Conservation (phyloP, 2,797 vertebrate genomes). For the Anabas testudineus region DNA sequence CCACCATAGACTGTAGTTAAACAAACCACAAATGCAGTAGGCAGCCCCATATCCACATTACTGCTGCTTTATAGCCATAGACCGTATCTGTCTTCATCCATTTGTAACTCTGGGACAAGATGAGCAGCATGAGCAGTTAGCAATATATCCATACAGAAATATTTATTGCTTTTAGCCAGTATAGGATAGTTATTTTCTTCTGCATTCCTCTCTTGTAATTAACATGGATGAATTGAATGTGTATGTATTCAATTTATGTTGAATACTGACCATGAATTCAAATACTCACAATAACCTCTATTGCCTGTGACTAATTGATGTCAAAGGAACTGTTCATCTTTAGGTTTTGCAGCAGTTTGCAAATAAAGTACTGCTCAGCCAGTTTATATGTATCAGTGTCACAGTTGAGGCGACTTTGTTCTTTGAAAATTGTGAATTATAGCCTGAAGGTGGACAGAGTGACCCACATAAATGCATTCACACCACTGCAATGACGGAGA, state of each 20-base stretch:
- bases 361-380: constrained; percentile 1
- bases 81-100: constrained; percentile 44
- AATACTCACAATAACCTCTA: constrained; percentile 2
- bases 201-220: background rate
- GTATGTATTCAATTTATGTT: background rate
- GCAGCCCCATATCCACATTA: constrained; percentile 39
- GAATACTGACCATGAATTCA: constrained; percentile 22
- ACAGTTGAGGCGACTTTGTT: constrained; percentile 47
- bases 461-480: constrained; percentile 62
- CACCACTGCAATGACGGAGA: constrained; percentile 40
- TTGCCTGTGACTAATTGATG: constrained; percentile 38
- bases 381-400: constrained; percentile 34
- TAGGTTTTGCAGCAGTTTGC: constrained; percentile 24
- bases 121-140: constrained; percentile 3
- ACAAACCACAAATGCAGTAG: constrained; percentile 65
- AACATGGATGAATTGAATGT: background rate
- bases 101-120: constrained; percentile 41
- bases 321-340: constrained; percentile 36
- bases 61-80: constrained; percentile 54
- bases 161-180: constrained; percentile 19
- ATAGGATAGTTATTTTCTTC: background rate
- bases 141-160: constrained; percentile 8
- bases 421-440: constrained; percentile 69
- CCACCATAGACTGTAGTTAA: constrained; percentile 67
- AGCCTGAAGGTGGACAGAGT: constrained; percentile 62